These are phyloP conservation scores for Agriotes lineatus DNA, from an alignment of 2,888 invertebrate species.

Conservation along the genomic window DNA sequence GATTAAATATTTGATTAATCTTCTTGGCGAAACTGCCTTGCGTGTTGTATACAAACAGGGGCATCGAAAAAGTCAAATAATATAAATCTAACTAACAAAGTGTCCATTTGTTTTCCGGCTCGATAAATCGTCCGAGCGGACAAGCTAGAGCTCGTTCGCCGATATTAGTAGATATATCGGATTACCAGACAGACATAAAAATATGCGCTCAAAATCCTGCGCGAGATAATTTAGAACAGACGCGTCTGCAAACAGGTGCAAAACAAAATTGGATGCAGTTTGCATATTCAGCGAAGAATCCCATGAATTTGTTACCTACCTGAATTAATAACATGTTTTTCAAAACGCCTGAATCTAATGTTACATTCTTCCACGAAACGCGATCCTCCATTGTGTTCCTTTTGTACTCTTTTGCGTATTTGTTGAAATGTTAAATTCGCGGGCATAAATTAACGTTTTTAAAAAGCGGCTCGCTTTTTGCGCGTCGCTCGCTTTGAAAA, in stretches of 20 bases:
- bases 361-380: conserved; percentile 34
- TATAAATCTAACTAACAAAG: conserved; percentile 43
- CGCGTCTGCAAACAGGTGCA: conserved; percentile 42
- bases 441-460: conserved; percentile 6
- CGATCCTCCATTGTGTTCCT: not conserved
- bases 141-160: conserved; percentile 39
- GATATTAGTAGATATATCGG: conserved; percentile 44
- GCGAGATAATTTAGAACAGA: conserved; percentile 36
- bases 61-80: conserved; percentile 37
- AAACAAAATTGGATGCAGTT: conserved; percentile 43
- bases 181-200: conserved; percentile 43
- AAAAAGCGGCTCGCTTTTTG: not conserved
- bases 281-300: conserved; percentile 43
- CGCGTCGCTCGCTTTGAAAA: not conserved
- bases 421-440: not conserved
- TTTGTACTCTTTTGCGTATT: not conserved
- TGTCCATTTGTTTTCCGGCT: conserved; percentile 38
- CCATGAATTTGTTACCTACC: conserved; percentile 38
- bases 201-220: conserved; percentile 33
- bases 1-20: not conserved
- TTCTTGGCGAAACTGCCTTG: not conserved
- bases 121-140: conserved; percentile 40
- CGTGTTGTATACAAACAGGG: not conserved
- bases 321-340: conserved; percentile 45
- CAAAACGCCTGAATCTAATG: conserved; percentile 28